Evolutionary conservation across 2,113 vertebrate species (phyloP), one percentile per base, ranked within the genome.

Genomic region (Triplophysa siluroides): DNA sequence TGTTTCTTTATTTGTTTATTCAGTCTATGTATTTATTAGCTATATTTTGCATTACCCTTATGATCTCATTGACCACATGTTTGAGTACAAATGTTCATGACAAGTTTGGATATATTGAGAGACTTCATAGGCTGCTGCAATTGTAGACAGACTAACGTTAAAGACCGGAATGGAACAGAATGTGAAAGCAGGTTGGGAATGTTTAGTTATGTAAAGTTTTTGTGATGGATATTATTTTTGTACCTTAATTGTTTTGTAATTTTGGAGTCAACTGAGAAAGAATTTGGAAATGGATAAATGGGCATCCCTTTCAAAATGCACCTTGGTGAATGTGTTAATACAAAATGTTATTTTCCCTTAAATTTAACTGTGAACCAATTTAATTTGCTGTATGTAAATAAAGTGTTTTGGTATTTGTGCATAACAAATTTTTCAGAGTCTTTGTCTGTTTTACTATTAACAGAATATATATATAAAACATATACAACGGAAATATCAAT

Each of bases 101-200:
- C 29, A 29, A 21, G 54, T n/a, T 73, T 71, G 16, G 56, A 62
- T 62, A 9, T 29, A 45, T 6, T 60, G 56, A 12, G 41, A 63
- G 8, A 21, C 19, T 21, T 58, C 11, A 12, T 45, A 9, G 54
- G 50, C 50, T 58, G 19, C 19, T 58, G 54, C 54, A 47, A 26
- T 47, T 63, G 38, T 29, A 26, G 33, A 73, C 13, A 73, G 69
- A 56, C 11, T 61, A 2, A n/a, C n/a, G n/a, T n/a, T n/a, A n/a
- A 26, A 52, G 19, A 21, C 26, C 65, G 68, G 56, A 24, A 64
- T 26, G 18, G 41, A 60, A 81, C 52, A 81, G 79, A 61, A 76
- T 33, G 72, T 81, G 50, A 54, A 47, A 8, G 43, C 18, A 23
- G 71, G 79, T 69, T 67, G 24, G 52, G 79, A 11, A 81, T 81